These are phyloP conservation scores for Blera fallax DNA, from an alignment of 2,888 invertebrate species.

Conservation along the genomic window DNA sequence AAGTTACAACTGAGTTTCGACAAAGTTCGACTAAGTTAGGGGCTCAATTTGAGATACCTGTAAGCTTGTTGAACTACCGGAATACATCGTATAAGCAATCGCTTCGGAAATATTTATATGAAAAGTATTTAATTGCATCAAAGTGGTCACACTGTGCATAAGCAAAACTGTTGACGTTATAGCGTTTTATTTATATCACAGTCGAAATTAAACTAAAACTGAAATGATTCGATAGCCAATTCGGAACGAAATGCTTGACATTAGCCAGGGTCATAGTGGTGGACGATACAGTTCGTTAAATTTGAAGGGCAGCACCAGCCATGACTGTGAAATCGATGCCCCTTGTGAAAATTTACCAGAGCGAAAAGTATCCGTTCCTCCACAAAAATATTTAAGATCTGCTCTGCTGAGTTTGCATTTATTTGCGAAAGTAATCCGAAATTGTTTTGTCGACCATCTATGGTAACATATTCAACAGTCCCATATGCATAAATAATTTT, in stretches of 20 bases:
- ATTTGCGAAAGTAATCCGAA: not conserved
- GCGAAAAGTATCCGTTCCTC: too few relatives aligned
- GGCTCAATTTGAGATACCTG: too few relatives aligned
- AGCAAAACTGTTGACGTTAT: too few relatives aligned
- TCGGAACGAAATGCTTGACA: not conserved
- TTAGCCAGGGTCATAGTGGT: not conserved
- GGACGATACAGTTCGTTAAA: constrained; percentile 1
- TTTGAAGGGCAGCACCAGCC: not conserved
- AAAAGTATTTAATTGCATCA: too few relatives aligned
- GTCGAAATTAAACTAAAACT: not conserved
- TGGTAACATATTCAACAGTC: not conserved
- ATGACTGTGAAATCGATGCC: not conserved
- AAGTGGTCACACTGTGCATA: too few relatives aligned
- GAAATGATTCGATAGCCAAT: not conserved
- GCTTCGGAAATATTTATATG: too few relatives aligned
- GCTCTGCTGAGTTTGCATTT: not conserved
- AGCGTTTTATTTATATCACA: not conserved
- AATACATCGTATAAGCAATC: too few relatives aligned
- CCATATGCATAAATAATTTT: not conserved
- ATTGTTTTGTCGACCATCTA: not conserved
- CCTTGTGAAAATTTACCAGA: not conserved
- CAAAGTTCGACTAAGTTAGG: too few relatives aligned
- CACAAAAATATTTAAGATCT: too few relatives aligned
- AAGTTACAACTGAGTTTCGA: too few relatives aligned
- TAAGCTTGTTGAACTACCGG: too few relatives aligned